Evolutionary conservation across 2,113 vertebrate species (phyloP), one percentile per base, ranked within the genome.

Genomic region (Lates calcarifer): DNA sequence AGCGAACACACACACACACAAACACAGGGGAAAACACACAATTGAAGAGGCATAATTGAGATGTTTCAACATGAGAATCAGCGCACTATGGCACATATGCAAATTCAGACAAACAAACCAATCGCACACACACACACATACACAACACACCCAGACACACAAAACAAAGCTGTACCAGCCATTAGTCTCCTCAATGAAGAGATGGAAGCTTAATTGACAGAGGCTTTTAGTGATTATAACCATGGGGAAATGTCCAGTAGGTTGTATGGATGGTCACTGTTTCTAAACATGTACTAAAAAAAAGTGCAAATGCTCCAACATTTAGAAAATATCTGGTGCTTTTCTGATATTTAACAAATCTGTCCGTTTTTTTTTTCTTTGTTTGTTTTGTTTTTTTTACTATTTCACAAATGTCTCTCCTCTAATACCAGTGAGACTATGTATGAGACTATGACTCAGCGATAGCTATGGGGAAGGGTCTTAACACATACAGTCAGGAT

Each of bases 31-130:
- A 65, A 72, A 69, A 75, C 56, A 67, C 83, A 78, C 61, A 13
- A 57, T 51, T n/a, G 41, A 49, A 57, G 35, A 77, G 37, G 64
- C 47, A 61, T 87, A 77, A 85, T 87, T 89, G 77, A 88, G 72
- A 85, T 71, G 66, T 84, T 85, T 84, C 70, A 66, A 26, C 31
- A 12, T 37, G 67, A 81, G 67, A 86, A 80, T 74, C 51, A 24
- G 66, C 4, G 4, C 22, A 24, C 35, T 22, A 18, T 29, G 39
- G 64, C 62, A 72, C 20, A 37, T 28, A 67, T 66, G 68, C 77
- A 82, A 63, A 92, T 75, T 39, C 33, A 71, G 24, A 43, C 68
- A 86, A 75, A 76, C 67, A 86, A 76, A 80, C 66, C 81, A 77
- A 73, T 63, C 31, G 62, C 39, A 72, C 1, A 72, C 1, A 61